Evolutionary conservation across 2,888 invertebrate genomes (phyloP), one percentile per base, ranked within the genome.

Genomic region (Platycheirus albimanus): DNA sequence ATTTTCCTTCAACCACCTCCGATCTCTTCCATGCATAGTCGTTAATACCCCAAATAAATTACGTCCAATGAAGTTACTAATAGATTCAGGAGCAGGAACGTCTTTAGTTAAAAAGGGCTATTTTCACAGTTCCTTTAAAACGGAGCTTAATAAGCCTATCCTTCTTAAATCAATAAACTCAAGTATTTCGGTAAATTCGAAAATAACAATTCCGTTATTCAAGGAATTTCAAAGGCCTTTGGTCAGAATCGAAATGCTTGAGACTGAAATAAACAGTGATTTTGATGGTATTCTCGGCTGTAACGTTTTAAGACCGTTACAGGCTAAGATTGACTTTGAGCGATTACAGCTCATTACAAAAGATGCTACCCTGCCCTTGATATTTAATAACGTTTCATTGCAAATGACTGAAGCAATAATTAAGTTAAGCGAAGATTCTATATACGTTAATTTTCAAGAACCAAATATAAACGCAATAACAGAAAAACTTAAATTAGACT

Each of bases 11-110:
- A 47, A 11, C 15, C 30, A 24, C 38, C 17, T 52, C 36, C 13
- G 56, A 56, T 8, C 45, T 51, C 70, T 58, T 49, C 49, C 58
- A 41, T 64, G 17, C 24, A 43, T 72, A 63, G n/a, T 72, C 17
- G 43, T 72, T 1, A 33, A 38, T 51, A 45, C 20, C 0, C 3
- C 24, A 24, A 24, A 24, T 6, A 71, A 30, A 13, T 52, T 30
- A n/a, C 1, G 11, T 43, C 71, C 33, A 13, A 19, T 63, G 1
- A 64, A 61, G n/a, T 20, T 72, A 10, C 17, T 64, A 0, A 43
- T 72, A 4, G 54, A 72, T 19, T 45, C 72, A 0, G 64, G 64
- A 28, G 66, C 24, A 17, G 28, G 66, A 41, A 56, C 38, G 24
- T 52, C 52, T 2, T 15, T 43, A 24, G 19, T 56, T 1, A 47